phyloP scores from a whole-genome alignment of 2,797 vertebrate genomes.

The Gymnocypris eckloni region DNA sequence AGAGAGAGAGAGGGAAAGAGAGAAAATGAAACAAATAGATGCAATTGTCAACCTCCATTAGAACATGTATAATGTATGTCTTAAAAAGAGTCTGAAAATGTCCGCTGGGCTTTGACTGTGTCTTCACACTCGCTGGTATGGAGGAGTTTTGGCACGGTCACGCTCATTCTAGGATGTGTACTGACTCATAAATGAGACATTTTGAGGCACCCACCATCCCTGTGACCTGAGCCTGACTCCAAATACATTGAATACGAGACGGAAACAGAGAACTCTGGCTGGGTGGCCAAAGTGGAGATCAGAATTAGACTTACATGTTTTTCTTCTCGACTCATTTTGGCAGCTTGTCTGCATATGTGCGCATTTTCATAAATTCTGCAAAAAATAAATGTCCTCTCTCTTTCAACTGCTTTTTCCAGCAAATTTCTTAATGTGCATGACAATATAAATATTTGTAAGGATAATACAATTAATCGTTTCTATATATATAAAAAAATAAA shows the following conservation, averaged over 20 bases:
- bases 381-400: no score
- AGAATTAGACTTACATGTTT: neutral
- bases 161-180: slow-evolving; percentile 27
- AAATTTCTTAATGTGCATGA: no score
- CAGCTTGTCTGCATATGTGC: neutral
- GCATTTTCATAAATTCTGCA: neutral
- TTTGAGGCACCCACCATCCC: slow-evolving; percentile 32
- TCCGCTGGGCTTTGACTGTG: neutral
- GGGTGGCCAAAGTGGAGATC: slow-evolving; percentile 7
- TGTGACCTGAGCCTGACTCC: slow-evolving; percentile 29
- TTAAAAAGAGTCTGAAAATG: slow-evolving; percentile 9
- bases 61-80: slow-evolving; percentile 17
- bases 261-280: slow-evolving; percentile 2
- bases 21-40: slow-evolving; percentile 14
- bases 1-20: slow-evolving; percentile 12
- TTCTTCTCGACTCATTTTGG: neutral
- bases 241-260: neutral
- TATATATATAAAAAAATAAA: no score
- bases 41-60: slow-evolving; percentile 45
- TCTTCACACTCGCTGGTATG: neutral
- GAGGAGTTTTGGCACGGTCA: neutral
- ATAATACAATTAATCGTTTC: no score
- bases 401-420: no score
- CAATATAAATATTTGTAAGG: no score
- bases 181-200: slow-evolving; percentile 41